A percentile compares a stretch with the other conserved stretches of the same genome.
Conservation (phyloP, 2,113 vertebrate species). For the Halcyon senegalensis region DNA sequence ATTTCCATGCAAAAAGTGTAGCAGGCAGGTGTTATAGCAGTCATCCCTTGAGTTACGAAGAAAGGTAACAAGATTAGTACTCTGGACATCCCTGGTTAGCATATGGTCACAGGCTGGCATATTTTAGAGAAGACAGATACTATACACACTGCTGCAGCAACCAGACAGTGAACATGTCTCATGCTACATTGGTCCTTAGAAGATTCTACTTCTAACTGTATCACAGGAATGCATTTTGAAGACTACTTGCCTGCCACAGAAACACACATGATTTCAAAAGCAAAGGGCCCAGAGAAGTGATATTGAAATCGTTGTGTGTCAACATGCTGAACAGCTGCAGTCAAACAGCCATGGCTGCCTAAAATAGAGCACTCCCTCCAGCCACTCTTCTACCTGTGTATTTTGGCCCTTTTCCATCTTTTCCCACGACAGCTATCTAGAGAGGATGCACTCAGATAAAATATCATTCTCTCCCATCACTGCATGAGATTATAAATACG, state of each 20-base stretch:
- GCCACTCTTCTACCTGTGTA: background rate
- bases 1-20: fast-evolving
- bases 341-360: background rate
- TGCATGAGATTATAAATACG: background rate
- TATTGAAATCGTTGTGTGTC: background rate
- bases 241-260: background rate
- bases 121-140: background rate
- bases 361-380: background rate
- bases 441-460: background rate
- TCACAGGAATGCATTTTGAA: background rate
- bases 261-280: background rate
- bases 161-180: fast-evolving
- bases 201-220: background rate
- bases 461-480: background rate
- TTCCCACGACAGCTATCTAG: background rate
- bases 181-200: fast-evolving
- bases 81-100: background rate
- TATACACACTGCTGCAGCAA: background rate
- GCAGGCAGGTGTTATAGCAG: background rate
- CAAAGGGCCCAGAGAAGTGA: background rate
- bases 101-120: background rate
- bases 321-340: background rate
- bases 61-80: background rate
- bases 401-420: background rate
- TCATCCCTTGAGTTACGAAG: too few relatives aligned